These are phyloP conservation scores for Rotaria magnacalcarata DNA, from an alignment of 2,888 invertebrate species.

Conservation along the genomic window DNA sequence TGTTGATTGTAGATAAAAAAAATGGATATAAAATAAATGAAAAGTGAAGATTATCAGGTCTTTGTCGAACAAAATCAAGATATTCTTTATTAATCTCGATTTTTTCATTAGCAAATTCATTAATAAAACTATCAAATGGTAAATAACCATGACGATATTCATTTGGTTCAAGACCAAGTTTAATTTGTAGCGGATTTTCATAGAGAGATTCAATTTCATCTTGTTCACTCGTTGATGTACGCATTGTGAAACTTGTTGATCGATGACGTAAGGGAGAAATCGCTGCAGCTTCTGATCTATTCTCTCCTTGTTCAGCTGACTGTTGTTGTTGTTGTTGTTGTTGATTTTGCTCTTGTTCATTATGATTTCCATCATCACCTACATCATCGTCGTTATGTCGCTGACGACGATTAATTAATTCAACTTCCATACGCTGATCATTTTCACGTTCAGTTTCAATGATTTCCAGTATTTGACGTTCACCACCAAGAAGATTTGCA, in stretches of 20 bases:
- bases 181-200: constrained; percentile 66
- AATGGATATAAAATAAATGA: constrained; percentile 85
- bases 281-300: not conserved
- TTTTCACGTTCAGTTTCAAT: constrained; percentile 52
- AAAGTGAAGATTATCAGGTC: constrained; percentile 60
- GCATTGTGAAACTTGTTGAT: not conserved
- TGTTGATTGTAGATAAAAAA: constrained; percentile 82
- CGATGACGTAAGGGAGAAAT: not conserved
- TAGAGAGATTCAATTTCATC: constrained; percentile 23
- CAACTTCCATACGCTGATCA: constrained; percentile 40
- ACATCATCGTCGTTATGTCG: constrained; percentile 64
- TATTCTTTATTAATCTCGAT: constrained; percentile 91
- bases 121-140: constrained; percentile 83
- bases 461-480: constrained; percentile 52
- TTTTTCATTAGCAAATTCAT: constrained; percentile 77
- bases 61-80: constrained; percentile 68
- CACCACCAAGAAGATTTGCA: constrained; percentile 78
- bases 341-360: constrained; percentile 56
- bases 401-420: not conserved
- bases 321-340: constrained; percentile 50
- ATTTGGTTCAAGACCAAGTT: constrained; percentile 71
- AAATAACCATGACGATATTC: constrained; percentile 78
- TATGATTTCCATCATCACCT: constrained; percentile 51
- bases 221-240: not conserved
- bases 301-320: not conserved